phyloP scores from a whole-genome alignment of 2,888 invertebrate genomes.

The Melikaiella ostensackeni region DNA sequence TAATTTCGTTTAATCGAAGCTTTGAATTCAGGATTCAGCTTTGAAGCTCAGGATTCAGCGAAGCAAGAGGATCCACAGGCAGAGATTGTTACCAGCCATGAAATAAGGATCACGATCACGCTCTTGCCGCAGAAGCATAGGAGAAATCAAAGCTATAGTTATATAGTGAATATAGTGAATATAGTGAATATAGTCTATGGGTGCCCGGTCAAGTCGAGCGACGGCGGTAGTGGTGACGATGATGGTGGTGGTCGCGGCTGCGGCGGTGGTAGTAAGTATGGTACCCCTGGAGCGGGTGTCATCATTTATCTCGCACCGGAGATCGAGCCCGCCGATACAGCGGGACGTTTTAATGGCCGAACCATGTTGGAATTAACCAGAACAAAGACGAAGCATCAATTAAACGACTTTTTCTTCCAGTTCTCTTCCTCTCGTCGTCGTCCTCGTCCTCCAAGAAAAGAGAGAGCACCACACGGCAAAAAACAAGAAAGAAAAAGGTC shows the following conservation, averaged over 20 bases:
- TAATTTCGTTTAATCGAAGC: too few relatives aligned
- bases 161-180: not conserved
- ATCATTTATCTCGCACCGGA: constrained; percentile 80
- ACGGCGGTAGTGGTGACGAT: constrained; percentile 41
- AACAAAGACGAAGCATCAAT: constrained; percentile 85
- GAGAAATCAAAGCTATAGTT: constrained; percentile 15
- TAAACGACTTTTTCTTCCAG: constrained; percentile 79
- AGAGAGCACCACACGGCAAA: constrained; percentile 13
- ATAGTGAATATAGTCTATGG: not conserved
- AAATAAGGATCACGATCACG: constrained; percentile 5
- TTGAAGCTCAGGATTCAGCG: constrained; percentile 5
- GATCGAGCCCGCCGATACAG: constrained; percentile 81
- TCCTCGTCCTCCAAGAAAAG: constrained; percentile 1
- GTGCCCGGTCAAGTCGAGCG: constrained; percentile 29
- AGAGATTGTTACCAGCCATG: not conserved
- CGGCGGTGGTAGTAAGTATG: constrained; percentile 73
- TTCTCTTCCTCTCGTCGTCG: constrained; percentile 56
- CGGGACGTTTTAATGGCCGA: constrained; percentile 85
- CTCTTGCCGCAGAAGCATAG: not conserved
- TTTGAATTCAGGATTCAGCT: too few relatives aligned
- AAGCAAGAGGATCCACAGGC: not conserved
- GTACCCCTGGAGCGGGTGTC: constrained; percentile 78
- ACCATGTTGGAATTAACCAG: constrained; percentile 85
- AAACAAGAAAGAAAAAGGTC: constrained; percentile 4
- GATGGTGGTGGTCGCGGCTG: constrained; percentile 50